These are phyloP conservation scores for Marcusenius ussheri DNA, from an alignment of 2,113 vertebrate species.

Conservation along the genomic window DNA sequence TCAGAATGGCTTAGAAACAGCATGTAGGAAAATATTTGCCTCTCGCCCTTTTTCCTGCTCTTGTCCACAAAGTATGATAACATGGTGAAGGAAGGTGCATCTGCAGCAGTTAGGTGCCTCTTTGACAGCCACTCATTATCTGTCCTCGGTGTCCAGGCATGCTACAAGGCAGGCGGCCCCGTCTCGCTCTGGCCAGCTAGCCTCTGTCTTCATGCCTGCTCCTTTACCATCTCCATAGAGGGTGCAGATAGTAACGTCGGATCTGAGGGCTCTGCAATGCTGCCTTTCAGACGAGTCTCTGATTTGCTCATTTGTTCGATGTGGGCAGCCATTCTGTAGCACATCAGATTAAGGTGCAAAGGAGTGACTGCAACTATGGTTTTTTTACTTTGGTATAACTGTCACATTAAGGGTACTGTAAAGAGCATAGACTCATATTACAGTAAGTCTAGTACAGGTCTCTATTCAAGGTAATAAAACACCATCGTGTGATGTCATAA, in stretches of 20 bases:
- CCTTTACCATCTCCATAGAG: not conserved
- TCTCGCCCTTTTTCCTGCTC: not conserved
- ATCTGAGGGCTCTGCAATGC: not conserved
- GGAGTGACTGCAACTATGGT: not conserved
- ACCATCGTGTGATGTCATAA: not conserved
- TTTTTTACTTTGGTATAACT: not conserved
- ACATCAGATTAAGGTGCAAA: not conserved
- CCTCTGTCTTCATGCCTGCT: not conserved
- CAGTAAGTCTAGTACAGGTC: not conserved
- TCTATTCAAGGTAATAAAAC: not conserved
- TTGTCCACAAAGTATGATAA: not conserved
- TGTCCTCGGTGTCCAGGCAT: not conserved
- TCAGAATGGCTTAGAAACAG: not conserved
- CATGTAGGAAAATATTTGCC: not conserved
- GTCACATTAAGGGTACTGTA: not conserved
- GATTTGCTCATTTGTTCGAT: not conserved
- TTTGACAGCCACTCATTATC: not conserved
- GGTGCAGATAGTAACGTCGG: not conserved
- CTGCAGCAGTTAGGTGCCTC: not conserved
- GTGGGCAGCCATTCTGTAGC: not conserved
- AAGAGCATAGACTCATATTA: not conserved
- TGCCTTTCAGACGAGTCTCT: not conserved
- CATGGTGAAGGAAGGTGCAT: not conserved
- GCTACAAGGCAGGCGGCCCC: not conserved
- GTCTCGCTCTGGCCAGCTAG: not conserved